Evolutionary conservation across 2,888 invertebrate genomes (phyloP).

Genomic region (Hartigia nigra): DNA sequence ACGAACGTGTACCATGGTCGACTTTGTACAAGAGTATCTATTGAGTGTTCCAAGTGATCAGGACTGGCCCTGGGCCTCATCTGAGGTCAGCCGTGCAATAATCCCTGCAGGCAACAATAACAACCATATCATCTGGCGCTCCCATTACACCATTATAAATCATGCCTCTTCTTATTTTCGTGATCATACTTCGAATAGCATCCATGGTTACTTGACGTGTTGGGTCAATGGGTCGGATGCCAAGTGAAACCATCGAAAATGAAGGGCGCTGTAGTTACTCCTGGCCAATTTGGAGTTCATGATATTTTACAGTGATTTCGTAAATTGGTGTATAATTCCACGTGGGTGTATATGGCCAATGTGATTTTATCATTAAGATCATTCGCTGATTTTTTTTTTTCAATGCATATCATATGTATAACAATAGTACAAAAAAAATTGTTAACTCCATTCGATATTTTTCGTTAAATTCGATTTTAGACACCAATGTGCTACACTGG

Average conservation of each 20-base stretch:
- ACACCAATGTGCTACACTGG: neutral
- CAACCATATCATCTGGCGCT: conserved; percentile 52
- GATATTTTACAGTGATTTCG: neutral
- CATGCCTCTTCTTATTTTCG: conserved; percentile 49
- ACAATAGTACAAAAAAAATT: neutral
- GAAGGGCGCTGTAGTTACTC: neutral
- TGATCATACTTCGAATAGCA: conserved; percentile 29
- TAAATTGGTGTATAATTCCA: neutral
- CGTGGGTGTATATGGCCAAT: neutral
- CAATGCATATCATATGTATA: neutral
- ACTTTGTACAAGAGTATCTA: conserved; percentile 34
- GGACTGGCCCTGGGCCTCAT: conserved; percentile 23
- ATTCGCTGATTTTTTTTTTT: neutral
- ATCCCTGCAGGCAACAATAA: conserved; percentile 51
- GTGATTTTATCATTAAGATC: neutral
- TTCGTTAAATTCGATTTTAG: neutral
- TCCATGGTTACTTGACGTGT: conserved; percentile 41
- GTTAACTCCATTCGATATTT: neutral
- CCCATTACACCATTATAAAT: conserved; percentile 62
- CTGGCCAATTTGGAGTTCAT: neutral
- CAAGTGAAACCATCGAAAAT: conserved; percentile 32
- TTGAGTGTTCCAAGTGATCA: neutral
- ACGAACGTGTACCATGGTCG: conserved; percentile 41
- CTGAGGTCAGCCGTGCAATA: conserved; percentile 53
- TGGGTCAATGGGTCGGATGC: conserved; percentile 46